A percentile compares a stretch with the other conserved stretches of the same genome.
Conservation (phyloP, 2,797 vertebrate species). For the Oreortyx pictus region DNA sequence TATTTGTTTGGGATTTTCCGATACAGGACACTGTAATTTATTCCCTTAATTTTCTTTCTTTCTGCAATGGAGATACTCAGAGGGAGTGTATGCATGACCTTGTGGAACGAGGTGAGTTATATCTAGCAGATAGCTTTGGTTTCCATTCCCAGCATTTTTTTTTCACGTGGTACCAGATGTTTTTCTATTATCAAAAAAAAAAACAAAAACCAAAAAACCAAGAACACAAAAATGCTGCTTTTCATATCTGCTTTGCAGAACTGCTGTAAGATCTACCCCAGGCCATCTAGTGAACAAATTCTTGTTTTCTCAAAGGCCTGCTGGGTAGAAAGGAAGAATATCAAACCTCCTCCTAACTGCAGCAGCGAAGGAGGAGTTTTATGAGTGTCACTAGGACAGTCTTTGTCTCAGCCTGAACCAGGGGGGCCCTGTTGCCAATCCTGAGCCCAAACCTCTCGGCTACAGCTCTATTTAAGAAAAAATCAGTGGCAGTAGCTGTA, state of each 20-base stretch:
- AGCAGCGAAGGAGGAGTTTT: neutral
- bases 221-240: neutral
- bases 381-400: neutral
- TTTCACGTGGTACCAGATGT: neutral
- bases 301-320: conserved; percentile 4
- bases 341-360: neutral
- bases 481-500: conserved; percentile 37
- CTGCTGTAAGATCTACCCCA: neutral
- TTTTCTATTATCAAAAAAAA: neutral
- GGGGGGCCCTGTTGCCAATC: neutral
- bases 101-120: neutral
- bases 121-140: neutral
- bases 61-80: neutral
- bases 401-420: neutral
- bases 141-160: neutral
- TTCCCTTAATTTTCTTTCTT: neutral
- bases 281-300: neutral
- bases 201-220: neutral
- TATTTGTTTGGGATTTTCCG: neutral
- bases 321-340: neutral
- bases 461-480: conserved; percentile 28
- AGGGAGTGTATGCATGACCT: neutral
- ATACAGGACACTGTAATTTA: neutral
- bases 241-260: neutral
- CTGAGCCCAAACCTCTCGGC: conserved; percentile 28